Percentiles rank a stretch among this genome's conserved stretches.
These are phyloP conservation scores for Pimephales promelas DNA, from an alignment of 2,113 vertebrate species.

Conservation along the genomic window DNA sequence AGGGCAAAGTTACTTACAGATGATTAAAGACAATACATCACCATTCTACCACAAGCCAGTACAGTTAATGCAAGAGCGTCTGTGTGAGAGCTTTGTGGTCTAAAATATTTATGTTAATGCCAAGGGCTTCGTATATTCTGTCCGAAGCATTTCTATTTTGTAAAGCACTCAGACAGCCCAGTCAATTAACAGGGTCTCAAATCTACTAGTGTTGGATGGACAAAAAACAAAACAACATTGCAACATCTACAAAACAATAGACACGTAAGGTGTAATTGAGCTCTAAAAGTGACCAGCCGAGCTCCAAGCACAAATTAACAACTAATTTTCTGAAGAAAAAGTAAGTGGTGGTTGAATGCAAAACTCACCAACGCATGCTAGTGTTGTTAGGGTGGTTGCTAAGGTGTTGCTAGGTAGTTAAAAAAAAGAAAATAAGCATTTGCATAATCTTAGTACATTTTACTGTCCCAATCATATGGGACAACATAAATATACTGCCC, in stretches of 20 bases:
- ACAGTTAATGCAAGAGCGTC: neutral
- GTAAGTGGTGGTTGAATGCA: neutral
- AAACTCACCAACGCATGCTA: neutral
- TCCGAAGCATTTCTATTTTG: neutral
- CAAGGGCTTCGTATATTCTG: neutral
- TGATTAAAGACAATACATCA: constrained; percentile 35
- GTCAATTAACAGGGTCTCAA: neutral
- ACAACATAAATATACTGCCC: no score
- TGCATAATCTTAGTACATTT: no score
- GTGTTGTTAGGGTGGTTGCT: neutral
- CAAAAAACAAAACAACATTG: neutral
- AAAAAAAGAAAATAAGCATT: no score
- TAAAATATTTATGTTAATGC: constrained; percentile 32
- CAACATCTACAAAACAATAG: neutral
- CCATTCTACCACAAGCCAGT: neutral
- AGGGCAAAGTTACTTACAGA: constrained; percentile 12
- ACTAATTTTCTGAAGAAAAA: neutral
- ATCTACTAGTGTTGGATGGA: neutral
- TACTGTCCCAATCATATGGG: no score
- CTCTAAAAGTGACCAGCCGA: neutral
- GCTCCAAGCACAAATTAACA: neutral
- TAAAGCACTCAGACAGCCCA: neutral
- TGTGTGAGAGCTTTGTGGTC: neutral
- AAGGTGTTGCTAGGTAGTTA: neutral
- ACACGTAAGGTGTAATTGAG: neutral